phyloP scores from a whole-genome alignment of 2,888 invertebrate species.

The Drosophila ustulata region DNA sequence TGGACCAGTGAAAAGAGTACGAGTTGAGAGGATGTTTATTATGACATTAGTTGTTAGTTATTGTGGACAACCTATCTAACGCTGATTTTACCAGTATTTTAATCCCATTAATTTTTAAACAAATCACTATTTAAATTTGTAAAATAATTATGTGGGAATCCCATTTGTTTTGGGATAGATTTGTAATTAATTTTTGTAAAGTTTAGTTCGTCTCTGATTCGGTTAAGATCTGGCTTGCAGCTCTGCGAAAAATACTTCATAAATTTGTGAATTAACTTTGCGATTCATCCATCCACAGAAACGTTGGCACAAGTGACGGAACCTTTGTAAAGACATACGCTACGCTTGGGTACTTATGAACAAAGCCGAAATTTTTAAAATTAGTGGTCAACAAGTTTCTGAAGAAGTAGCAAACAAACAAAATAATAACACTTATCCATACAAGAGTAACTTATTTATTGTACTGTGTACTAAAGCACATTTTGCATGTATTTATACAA shows the following conservation, averaged over 20 bases:
- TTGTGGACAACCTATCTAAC: too few species aligned
- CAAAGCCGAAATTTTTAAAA: slow-evolving; percentile 70
- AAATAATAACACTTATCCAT: slow-evolving; percentile 14
- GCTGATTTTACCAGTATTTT: too few species aligned
- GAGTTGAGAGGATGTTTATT: too few species aligned
- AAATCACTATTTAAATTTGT: too few species aligned
- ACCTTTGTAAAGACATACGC: slow-evolving; percentile 97
- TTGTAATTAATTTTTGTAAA: too few species aligned
- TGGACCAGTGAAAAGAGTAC: too few species aligned
- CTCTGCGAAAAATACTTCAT: not conserved
- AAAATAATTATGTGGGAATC: too few species aligned
- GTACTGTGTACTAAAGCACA: slow-evolving; percentile 13
- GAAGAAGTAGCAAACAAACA: slow-evolving; percentile 49
- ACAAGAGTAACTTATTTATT: slow-evolving; percentile 10
- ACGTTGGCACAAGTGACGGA: slow-evolving; percentile 92
- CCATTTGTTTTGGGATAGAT: too few species aligned
- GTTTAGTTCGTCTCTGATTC: not conserved
- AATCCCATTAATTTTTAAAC: too few species aligned
- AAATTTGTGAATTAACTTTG: not conserved
- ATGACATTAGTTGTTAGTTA: too few species aligned
- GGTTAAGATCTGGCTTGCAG: not conserved
- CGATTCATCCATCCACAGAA: slow-evolving; percentile 86
- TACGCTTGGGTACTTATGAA: slow-evolving; percentile 96
- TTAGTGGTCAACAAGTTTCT: slow-evolving; percentile 68
- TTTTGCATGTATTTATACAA: slow-evolving; percentile 14